A percentile compares a stretch with the other conserved stretches of the same genome.
Conservation (phyloP, 2,113 vertebrate genomes). For the Ptilorrhoa leucosticta region DNA sequence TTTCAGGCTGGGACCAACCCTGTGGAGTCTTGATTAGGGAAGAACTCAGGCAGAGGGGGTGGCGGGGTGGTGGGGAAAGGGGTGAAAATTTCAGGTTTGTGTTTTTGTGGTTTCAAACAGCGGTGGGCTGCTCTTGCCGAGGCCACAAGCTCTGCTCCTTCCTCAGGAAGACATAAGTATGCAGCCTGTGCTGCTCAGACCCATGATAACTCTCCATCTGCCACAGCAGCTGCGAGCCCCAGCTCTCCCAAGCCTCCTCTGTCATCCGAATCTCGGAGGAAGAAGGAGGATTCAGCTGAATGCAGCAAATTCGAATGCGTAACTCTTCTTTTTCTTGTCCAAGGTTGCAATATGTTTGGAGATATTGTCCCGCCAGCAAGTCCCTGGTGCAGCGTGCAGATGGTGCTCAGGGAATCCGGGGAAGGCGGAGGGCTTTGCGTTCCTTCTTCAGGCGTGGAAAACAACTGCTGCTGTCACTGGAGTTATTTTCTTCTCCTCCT, state of each 20-base stretch:
- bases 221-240: constrained; percentile 31
- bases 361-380: background rate
- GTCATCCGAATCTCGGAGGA: background rate
- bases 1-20: constrained; percentile 1
- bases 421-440: fast-evolving
- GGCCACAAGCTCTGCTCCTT: background rate
- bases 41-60: fast-evolving
- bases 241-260: background rate
- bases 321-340: background rate
- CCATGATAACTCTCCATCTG: constrained; percentile 45
- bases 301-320: background rate
- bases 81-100: background rate
- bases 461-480: background rate
- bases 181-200: background rate
- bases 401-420: background rate
- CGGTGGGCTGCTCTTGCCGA: background rate
- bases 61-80: fast-evolving
- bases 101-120: background rate
- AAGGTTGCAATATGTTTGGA: constrained; percentile 43
- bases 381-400: constrained; percentile 15
- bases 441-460: background rate
- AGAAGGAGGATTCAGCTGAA: constrained; percentile 41
- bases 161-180: background rate
- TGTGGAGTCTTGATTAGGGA: background rate
- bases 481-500: background rate